A percentile compares a stretch with the other conserved stretches of the same genome.
Evolutionary conservation across 2,888 invertebrate genomes (phyloP).

Genomic region (Cetonia aurata): DNA sequence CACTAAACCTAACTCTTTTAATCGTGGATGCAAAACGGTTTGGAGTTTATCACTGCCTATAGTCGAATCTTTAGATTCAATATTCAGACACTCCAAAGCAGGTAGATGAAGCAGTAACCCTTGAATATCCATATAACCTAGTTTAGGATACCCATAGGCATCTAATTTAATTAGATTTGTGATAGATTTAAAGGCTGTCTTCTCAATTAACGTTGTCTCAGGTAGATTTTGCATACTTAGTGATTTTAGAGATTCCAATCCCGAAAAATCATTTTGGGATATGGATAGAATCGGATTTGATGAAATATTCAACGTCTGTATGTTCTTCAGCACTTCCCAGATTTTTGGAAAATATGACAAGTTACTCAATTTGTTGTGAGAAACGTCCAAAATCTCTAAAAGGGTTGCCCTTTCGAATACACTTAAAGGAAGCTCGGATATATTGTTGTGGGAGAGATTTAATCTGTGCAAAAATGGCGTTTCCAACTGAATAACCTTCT

Average conservation of each 20-base stretch:
- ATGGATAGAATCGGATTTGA: constrained; percentile 85
- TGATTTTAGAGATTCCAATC: constrained; percentile 74
- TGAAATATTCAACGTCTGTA: constrained; percentile 84
- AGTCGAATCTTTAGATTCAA: constrained; percentile 88
- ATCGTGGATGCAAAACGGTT: constrained; percentile 81
- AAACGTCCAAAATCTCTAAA: constrained; percentile 82
- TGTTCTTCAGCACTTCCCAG: constrained; percentile 78
- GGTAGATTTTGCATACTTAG: constrained; percentile 77
- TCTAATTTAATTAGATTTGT: constrained; percentile 78
- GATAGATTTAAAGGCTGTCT: constrained; percentile 81
- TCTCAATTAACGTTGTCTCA: constrained; percentile 83
- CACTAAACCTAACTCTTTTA: constrained; percentile 79
- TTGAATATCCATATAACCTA: constrained; percentile 89
- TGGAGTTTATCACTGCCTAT: constrained; percentile 87
- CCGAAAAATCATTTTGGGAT: constrained; percentile 82
- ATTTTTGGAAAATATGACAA: constrained; percentile 74
- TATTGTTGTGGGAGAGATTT: constrained; percentile 83
- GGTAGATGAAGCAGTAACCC: constrained; percentile 83
- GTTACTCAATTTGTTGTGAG: constrained; percentile 76
- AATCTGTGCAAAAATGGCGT: constrained; percentile 86
- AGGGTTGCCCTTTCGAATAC: constrained; percentile 85
- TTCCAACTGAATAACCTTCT: constrained; percentile 77
- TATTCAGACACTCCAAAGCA: constrained; percentile 81
- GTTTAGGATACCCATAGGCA: constrained; percentile 81
- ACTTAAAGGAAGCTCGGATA: constrained; percentile 74